Base-by-base conservation (phyloP, 1,140 invertebrate species). In the Drosophila pseudoobscura region DNA sequence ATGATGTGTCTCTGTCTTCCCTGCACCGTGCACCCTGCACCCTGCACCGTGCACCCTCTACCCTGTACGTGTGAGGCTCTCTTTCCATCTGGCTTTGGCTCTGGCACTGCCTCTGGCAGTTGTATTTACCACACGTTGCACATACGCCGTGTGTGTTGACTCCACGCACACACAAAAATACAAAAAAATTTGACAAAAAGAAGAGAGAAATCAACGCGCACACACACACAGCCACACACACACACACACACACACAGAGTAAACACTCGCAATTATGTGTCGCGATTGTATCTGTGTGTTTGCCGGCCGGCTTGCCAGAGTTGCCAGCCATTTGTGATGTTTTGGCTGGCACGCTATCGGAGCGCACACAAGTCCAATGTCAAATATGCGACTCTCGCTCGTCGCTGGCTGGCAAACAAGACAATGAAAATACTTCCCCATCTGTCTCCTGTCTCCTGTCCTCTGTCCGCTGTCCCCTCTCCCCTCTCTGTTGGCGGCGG, bases 391-490 rank as follows among this genome's bases (percentile, higher is more conserved):
- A 85, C 80, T 77, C 68, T 50, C 3, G 35, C 35, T 39, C 35
- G 35, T 1, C 3, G 35, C 35, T 29, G 63, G 83, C 78, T 82
- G 70, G 70, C 83, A 87, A 87, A 78, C 83, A 87, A 87, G 82
- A 87, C 82, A 87, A 88, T 87, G 83, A 82, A 87, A 87, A 87
- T 88, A 70, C 82, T 88, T 78, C 46, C 70, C 56, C 72, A 75
- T 76, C 72, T 75, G 61, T 76, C 61, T 75, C 53, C 51, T 66
- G 60, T 59, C 60, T 41, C 8, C 56, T 20, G 20, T 20, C 20
- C 1, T 2, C 1, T 20, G 20, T 20, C 35, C 26, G 6, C 5
- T 35, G 9, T 52, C 39, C 11, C 8, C 15, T 6, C 15, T 20
- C 11, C 43, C 46, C 64, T 66, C 20, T 66, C 66, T 78, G 77